Evolutionary conservation across 2,888 invertebrate species (phyloP).

Genomic region (Catocala fraxini): DNA sequence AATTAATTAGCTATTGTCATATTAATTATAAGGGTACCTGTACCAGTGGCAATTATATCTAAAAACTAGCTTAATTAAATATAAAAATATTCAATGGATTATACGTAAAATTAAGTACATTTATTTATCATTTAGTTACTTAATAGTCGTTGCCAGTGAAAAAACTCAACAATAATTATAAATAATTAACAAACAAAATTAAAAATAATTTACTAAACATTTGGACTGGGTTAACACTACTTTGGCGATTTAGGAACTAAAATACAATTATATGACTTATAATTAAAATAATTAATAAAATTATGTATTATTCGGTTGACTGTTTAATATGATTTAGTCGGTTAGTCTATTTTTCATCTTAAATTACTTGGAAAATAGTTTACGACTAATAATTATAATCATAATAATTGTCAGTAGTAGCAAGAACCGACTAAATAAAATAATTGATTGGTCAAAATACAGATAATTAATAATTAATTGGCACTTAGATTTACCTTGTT

Average conservation of each 20-base stretch:
- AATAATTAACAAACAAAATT: conserved; percentile 49
- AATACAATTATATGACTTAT: conserved; percentile 38
- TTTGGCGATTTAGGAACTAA: conserved; percentile 60
- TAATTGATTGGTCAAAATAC: conserved; percentile 11
- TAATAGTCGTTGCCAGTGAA: conserved; percentile 48
- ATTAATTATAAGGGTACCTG: too few relatives aligned
- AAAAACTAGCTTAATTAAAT: background rate
- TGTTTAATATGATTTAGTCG: background rate
- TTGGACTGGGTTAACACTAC: conserved; percentile 48
- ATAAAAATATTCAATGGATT: conserved; percentile 8
- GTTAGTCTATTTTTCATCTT: too few relatives aligned
- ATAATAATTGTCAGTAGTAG: background rate
- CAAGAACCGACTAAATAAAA: background rate
- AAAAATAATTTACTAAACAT: conserved; percentile 42
- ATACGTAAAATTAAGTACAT: conserved; percentile 34
- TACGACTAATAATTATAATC: background rate
- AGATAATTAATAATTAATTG: conserved; percentile 19
- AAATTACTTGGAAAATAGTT: too few relatives aligned
- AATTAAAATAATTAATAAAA: conserved; percentile 8
- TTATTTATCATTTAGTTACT: conserved; percentile 28
- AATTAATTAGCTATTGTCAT: too few relatives aligned
- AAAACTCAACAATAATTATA: conserved; percentile 50
- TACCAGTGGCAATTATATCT: too few relatives aligned
- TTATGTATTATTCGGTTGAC: background rate
- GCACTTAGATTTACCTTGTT: conserved; percentile 23